Conservation (phyloP, 2,888 invertebrate genomes). For the Melipona bicolor region DNA sequence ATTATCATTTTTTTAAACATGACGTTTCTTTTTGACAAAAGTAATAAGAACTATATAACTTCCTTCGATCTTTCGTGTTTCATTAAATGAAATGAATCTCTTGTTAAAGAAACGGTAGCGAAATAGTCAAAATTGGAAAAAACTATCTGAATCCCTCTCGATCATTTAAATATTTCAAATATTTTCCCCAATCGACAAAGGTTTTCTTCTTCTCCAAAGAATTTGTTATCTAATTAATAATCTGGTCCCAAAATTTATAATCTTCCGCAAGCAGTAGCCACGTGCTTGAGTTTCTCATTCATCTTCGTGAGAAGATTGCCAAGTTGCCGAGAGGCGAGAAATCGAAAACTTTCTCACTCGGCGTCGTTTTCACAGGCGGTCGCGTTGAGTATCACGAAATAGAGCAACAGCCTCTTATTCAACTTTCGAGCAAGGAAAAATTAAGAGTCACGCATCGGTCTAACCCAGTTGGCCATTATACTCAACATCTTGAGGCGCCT, state of each 20-base stretch:
- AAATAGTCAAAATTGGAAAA: too few species aligned
- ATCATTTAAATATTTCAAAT: not conserved
- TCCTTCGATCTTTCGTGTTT: too few species aligned
- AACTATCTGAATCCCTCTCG: fast-evolving
- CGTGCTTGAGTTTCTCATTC: not conserved
- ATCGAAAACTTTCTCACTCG: constrained; percentile 18
- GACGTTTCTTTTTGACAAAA: too few species aligned
- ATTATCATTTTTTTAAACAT: too few species aligned
- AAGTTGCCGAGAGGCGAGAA: not conserved
- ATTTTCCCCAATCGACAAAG: not conserved
- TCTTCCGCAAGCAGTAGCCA: not conserved
- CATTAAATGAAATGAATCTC: too few species aligned
- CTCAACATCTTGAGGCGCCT: not conserved
- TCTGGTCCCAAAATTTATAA: not conserved
- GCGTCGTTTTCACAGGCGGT: not conserved
- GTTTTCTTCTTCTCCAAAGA: too few species aligned
- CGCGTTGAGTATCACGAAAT: not conserved
- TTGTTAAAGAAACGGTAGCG: too few species aligned
- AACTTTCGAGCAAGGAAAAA: not conserved
- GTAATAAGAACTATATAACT: too few species aligned
- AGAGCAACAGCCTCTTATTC: not conserved
- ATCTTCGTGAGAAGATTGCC: not conserved
- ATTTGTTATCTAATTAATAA: not conserved
- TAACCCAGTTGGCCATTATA: not conserved
- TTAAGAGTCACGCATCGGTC: not conserved